Evolutionary conservation across 2,888 invertebrate genomes (phyloP).

Genomic region (Frankliniella fusca): DNA sequence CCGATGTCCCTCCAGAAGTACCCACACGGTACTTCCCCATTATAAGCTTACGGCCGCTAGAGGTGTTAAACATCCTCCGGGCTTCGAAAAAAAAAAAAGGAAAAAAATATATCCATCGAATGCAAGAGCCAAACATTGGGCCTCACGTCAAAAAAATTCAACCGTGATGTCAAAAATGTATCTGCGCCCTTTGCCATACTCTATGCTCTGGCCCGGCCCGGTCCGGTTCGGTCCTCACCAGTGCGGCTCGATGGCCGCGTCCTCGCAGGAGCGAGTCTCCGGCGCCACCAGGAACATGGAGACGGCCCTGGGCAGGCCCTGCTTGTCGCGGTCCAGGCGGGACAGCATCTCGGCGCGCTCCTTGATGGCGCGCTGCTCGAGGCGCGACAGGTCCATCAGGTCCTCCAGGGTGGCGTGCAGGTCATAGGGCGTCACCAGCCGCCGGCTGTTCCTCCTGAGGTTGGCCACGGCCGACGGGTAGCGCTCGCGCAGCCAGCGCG

Average conservation of each 20-base stretch:
- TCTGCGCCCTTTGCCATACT: too few species aligned
- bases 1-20: too few species aligned
- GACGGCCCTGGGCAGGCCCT: slow-evolving; percentile 52
- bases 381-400: slow-evolving; percentile 54
- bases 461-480: slow-evolving; percentile 62
- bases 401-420: slow-evolving; percentile 73
- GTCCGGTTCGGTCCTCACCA: slow-evolving; percentile 51
- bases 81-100: too few species aligned
- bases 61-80: too few species aligned
- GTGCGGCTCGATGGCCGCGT: slow-evolving; percentile 73
- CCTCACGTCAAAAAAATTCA: too few species aligned
- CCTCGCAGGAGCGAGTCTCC: slow-evolving; percentile 65
- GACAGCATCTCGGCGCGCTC: slow-evolving; percentile 33
- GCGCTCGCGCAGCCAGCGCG: slow-evolving; percentile 62
- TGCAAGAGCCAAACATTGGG: too few species aligned
- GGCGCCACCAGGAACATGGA: slow-evolving; percentile 76
- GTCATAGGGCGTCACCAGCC: slow-evolving; percentile 81
- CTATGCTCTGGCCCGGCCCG: too few species aligned
- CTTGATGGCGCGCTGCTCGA: slow-evolving; percentile 48
- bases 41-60: too few species aligned
- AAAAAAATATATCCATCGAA: too few species aligned
- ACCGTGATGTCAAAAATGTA: too few species aligned
- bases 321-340: background rate
- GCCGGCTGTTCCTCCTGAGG: slow-evolving; percentile 60
- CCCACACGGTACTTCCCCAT: too few species aligned